Base-by-base conservation (phyloP, 2,797 vertebrate species). In the Falco novaeseelandiae region DNA sequence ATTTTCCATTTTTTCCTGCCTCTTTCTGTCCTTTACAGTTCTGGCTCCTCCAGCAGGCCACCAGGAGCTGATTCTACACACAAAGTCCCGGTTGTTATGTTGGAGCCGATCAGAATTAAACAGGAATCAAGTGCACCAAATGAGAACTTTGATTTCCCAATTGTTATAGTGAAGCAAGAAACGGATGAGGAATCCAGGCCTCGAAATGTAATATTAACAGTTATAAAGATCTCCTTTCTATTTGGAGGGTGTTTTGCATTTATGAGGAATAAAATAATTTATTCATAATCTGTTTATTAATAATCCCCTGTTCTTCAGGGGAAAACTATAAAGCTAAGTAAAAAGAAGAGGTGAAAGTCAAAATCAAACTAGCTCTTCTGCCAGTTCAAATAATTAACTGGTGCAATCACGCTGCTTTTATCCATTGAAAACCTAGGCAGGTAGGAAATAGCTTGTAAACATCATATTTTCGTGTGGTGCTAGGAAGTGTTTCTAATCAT, bases 101-200 rank as follows among this genome's bases (percentile, higher is more conserved):
- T 98, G 95, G 98, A 98, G 66, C 98, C 98, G 0, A 98, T 98
- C 92, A 96, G 91, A 94, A 98, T 98, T 93, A 98, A 98, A 78
- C 98, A 98, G 84, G 98, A 98, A 82, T 91, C 98, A 40, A 97
- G 76, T 23, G 36, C 96, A 40, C 81, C 98, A 15, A 98, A 95
- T 22, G 98, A 98, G 85, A 97, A 96, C 71, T 98, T 98, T 9
- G 98, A 98, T 96, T 98, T 98, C 86, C 98, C 98, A 49, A 76
- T 98, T 59, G 98, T 98, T 80, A 93, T 98, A 36, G 98, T 98
- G 91, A 98, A 98, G 91, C 98, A 98, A 91, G 98, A 98, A 94
- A 95, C 79, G 0, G 97, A 98, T 36, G 98, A 98, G 93, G 98
- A 98, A 46, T 40, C 98, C 55, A 97, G 76, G 23, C 96, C 98